phyloP scores from a whole-genome alignment of 2,113 vertebrate genomes.

The Ceyx melanurus region DNA sequence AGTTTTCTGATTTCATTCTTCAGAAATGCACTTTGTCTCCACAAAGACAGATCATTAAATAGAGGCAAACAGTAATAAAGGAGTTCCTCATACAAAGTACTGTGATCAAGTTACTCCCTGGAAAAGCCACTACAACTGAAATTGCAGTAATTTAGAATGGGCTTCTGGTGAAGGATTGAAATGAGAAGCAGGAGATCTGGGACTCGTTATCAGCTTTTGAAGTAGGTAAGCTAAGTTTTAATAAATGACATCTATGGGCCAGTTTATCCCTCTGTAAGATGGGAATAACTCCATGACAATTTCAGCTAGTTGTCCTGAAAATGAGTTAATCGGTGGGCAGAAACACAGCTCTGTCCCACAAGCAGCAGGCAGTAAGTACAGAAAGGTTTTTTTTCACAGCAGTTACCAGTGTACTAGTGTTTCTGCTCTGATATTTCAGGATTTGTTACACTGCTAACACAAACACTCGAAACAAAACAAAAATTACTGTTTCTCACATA shows the following conservation, averaged over 20 bases:
- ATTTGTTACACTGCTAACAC: not conserved
- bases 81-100: not conserved
- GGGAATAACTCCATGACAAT: not conserved
- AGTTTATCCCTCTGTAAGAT: not conserved
- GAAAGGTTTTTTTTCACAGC: not conserved
- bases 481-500: not conserved
- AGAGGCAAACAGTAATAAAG: constrained; percentile 36
- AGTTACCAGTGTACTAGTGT: not conserved
- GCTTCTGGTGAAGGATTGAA: not conserved
- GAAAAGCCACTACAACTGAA: constrained; percentile 9
- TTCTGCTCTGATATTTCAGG: not conserved
- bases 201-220: constrained; percentile 10
- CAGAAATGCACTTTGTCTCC: not conserved
- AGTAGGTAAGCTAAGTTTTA: not conserved
- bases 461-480: not conserved
- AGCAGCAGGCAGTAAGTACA: not conserved
- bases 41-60: constrained; percentile 26
- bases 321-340: not conserved
- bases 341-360: not conserved
- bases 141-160: not conserved
- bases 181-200: not conserved
- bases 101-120: constrained; percentile 24
- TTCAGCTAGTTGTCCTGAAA: not conserved
- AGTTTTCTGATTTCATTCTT: constrained; percentile 5
- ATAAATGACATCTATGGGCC: not conserved